phyloP scores from a whole-genome alignment of 2,113 vertebrate species.

The Seriola dumerili region DNA sequence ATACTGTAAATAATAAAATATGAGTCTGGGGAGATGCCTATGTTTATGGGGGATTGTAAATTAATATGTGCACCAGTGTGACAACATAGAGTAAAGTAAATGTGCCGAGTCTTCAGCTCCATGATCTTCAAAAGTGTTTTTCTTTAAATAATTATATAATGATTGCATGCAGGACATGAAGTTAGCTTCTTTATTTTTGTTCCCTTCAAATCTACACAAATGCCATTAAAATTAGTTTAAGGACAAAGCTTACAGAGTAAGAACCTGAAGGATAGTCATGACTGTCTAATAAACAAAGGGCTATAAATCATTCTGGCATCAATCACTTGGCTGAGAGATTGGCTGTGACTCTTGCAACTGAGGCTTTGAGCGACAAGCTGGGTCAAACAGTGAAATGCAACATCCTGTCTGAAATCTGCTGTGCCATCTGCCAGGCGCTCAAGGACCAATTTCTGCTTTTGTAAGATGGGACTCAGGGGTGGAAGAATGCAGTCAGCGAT shows the following conservation, averaged over 20 bases:
- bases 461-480: slow-evolving; percentile 11
- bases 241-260: background rate
- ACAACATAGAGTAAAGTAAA: too few relatives aligned
- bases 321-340: slow-evolving; percentile 23
- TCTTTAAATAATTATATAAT: too few relatives aligned
- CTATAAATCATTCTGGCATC: background rate
- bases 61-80: too few relatives aligned
- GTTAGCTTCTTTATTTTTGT: background rate
- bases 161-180: background rate
- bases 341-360: slow-evolving; percentile 2
- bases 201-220: background rate
- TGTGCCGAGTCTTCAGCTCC: too few relatives aligned
- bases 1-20: too few relatives aligned
- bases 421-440: slow-evolving; percentile 47
- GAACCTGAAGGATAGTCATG: background rate
- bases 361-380: slow-evolving; percentile 33
- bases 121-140: background rate
- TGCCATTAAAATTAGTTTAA: background rate
- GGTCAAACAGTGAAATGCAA: slow-evolving; percentile 40
- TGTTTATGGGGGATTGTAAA: too few relatives aligned
- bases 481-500: slow-evolving; percentile 24
- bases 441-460: slow-evolving; percentile 42
- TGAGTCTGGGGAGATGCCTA: too few relatives aligned
- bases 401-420: slow-evolving; percentile 52
- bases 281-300: background rate